Conservation (phyloP, 2,888 invertebrate species). For the Chrysolina americana region DNA sequence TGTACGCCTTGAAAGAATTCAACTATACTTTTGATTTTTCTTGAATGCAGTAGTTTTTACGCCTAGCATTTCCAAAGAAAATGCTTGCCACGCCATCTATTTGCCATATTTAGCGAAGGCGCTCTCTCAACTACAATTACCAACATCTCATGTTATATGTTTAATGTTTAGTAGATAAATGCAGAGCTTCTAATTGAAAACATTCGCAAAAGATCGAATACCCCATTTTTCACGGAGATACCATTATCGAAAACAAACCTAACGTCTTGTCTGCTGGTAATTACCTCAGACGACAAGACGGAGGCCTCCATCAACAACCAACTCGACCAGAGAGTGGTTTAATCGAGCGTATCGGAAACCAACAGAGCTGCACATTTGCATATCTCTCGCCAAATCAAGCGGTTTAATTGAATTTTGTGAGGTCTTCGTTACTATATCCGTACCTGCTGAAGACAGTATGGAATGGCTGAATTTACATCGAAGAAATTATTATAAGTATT, state of each 20-base stretch:
- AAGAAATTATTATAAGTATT: no score
- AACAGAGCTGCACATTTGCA: slow-evolving; percentile 17
- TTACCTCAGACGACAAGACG: slow-evolving; percentile 6
- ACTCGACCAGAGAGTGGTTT: slow-evolving; percentile 21
- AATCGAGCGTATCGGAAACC: slow-evolving; percentile 28
- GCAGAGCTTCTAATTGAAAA: background rate
- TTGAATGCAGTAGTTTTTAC: no score
- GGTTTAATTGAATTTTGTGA: slow-evolving; percentile 24
- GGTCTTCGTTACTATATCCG: slow-evolving; percentile 1
- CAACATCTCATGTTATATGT: no score
- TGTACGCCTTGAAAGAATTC: no score
- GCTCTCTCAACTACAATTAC: no score
- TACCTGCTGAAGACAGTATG: background rate
- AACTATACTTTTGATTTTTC: no score
- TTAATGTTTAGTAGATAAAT: no score
- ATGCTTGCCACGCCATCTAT: no score
- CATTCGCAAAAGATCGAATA: background rate
- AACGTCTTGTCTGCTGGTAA: background rate
- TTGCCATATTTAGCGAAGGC: no score
- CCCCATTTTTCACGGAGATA: background rate
- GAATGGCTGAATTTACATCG: no score
- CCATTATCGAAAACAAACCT: background rate
- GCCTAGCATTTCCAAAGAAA: no score
- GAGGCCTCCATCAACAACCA: slow-evolving; percentile 14
- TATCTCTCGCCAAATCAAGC: slow-evolving; percentile 33